These are phyloP conservation scores for Ochropacha duplaris DNA, from an alignment of 2,888 invertebrate species.

Conservation along the genomic window DNA sequence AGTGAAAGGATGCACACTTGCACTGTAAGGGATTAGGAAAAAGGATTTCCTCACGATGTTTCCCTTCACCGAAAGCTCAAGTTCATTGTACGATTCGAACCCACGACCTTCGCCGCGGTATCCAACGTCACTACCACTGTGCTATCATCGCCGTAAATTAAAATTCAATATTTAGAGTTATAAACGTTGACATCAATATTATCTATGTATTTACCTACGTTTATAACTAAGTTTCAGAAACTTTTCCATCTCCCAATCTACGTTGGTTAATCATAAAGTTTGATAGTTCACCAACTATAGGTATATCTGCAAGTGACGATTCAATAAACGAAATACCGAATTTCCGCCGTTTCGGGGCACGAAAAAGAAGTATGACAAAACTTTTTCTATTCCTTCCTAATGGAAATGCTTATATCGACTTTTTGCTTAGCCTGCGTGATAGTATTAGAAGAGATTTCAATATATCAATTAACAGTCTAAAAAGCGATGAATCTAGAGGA, in stretches of 20 bases:
- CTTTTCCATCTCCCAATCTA: slow-evolving; percentile 1
- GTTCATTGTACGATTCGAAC: too few species aligned
- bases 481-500: too few species aligned
- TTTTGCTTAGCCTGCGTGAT: neutral
- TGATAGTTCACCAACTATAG: slow-evolving; percentile 7
- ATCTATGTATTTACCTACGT: neutral
- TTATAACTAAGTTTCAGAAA: neutral
- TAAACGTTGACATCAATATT: neutral
- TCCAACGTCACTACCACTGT: too few species aligned
- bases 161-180: neutral
- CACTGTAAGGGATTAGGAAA: too few species aligned
- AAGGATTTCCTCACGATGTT: too few species aligned
- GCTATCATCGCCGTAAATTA: too few species aligned
- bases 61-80: too few species aligned
- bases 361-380: neutral
- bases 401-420: neutral
- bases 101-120: too few species aligned
- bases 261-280: slow-evolving; percentile 7
- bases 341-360: neutral
- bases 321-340: slow-evolving; percentile 6
- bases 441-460: too few species aligned
- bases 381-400: neutral
- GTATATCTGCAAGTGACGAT: slow-evolving; percentile 8
- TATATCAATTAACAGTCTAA: neutral
- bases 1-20: too few species aligned